Evolutionary conservation across 1,140 invertebrate genomes (phyloP).

Genomic region (Drosophila micromelanica): DNA sequence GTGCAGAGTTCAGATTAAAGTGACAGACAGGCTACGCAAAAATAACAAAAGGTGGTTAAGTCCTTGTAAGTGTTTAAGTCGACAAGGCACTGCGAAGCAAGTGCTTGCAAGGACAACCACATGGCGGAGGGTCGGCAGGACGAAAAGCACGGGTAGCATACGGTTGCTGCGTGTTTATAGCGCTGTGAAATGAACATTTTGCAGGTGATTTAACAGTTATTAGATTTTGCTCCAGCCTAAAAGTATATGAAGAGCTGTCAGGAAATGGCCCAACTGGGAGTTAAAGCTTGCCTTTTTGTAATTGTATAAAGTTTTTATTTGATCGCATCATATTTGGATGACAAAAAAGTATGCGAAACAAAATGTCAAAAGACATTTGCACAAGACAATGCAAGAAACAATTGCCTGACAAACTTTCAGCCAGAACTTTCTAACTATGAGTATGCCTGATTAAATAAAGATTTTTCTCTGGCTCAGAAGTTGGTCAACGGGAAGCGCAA

Average conservation of each 20-base stretch:
- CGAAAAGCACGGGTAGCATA: neutral
- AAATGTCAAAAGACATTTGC: slow-evolving; percentile 68
- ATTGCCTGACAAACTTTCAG: slow-evolving; percentile 56
- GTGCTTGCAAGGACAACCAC: slow-evolving; percentile 9
- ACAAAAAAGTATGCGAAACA: slow-evolving; percentile 51
- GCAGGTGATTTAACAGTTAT: slow-evolving; percentile 83
- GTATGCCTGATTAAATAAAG: slow-evolving; percentile 80
- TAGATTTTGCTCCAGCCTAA: slow-evolving; percentile 59
- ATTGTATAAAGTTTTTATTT: slow-evolving; percentile 76
- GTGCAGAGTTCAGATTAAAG: slow-evolving; percentile 73
- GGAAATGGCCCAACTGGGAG: slow-evolving; percentile 30
- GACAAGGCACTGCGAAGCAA: slow-evolving; percentile 48
- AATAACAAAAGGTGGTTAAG: slow-evolving; percentile 78
- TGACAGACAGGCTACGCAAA: slow-evolving; percentile 76
- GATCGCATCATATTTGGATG: slow-evolving; percentile 69
- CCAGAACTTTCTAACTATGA: slow-evolving; percentile 56
- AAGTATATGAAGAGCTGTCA: slow-evolving; percentile 15
- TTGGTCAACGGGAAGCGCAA: slow-evolving; percentile 38
- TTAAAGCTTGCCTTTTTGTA: slow-evolving; percentile 20
- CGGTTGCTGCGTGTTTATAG: slow-evolving; percentile 64
- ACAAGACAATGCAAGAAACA: slow-evolving; percentile 44
- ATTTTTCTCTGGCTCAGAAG: slow-evolving; percentile 53
- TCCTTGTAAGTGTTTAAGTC: slow-evolving; percentile 82
- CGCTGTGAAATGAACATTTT: slow-evolving; percentile 82
- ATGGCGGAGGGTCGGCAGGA: neutral